Evolutionary conservation across 2,888 invertebrate genomes (phyloP).

Genomic region (Nasonia oneida): DNA sequence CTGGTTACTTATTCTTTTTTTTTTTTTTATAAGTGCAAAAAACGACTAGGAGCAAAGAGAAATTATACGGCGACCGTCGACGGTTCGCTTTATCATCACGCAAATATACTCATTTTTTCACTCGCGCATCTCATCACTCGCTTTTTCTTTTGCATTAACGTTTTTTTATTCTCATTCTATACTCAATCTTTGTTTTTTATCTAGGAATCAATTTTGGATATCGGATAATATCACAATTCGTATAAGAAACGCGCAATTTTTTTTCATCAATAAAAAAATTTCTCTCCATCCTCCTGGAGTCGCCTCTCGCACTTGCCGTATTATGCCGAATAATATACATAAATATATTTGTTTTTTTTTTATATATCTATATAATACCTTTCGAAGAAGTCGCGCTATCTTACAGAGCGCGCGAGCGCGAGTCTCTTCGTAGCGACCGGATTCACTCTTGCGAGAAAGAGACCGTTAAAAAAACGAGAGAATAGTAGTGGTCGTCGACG

Average conservation of each 20-base stretch:
- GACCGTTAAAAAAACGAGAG: constrained; percentile 44
- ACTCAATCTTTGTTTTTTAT: constrained; percentile 59
- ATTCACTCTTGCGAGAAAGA: constrained; percentile 28
- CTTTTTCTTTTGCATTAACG: constrained; percentile 45
- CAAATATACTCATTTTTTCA: constrained; percentile 27
- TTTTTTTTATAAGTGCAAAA: constrained; percentile 57
- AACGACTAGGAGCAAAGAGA: constrained; percentile 63
- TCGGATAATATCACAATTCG: constrained; percentile 63
- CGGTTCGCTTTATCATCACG: constrained; percentile 7
- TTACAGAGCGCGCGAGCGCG: neutral
- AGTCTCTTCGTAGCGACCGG: neutral
- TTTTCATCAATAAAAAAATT: constrained; percentile 53
- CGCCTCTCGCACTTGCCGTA: constrained; percentile 56
- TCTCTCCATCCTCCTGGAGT: constrained; percentile 52
- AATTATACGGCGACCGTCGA: constrained; percentile 48
- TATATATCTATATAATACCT: constrained; percentile 47
- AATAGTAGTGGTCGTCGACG: constrained; percentile 59
- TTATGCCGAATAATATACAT: constrained; percentile 60
- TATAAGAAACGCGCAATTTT: constrained; percentile 39
- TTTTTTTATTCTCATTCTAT: constrained; percentile 45
- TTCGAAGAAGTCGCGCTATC: constrained; percentile 40
- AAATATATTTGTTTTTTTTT: constrained; percentile 47
- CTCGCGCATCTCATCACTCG: constrained; percentile 30
- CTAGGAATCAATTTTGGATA: constrained; percentile 64
- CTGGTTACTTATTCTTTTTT: constrained; percentile 21